Evolutionary conservation across 1,140 invertebrate genomes (phyloP).

Genomic region (Trachymyrmex cornetzi): DNA sequence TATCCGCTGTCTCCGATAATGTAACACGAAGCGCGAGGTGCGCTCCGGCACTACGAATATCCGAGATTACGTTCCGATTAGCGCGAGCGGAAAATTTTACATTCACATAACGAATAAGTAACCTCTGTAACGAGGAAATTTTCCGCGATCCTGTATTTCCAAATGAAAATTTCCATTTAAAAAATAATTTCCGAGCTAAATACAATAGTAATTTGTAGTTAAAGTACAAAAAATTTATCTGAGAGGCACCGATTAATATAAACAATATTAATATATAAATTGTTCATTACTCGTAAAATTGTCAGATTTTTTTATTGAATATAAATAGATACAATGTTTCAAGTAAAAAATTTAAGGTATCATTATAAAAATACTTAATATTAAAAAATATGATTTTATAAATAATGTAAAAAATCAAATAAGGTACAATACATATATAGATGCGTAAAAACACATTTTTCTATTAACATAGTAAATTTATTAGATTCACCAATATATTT

Average conservation of each 20-base stretch:
- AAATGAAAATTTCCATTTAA: background rate
- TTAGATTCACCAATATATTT: background rate
- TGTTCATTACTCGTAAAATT: background rate
- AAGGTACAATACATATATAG: background rate
- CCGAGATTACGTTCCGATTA: slow-evolving; percentile 34
- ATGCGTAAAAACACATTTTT: background rate
- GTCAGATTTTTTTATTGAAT: background rate
- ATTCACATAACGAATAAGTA: background rate
- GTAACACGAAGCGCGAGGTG: slow-evolving; percentile 46
- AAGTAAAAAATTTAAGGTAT: background rate
- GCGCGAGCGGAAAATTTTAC: slow-evolving; percentile 25
- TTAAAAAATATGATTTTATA: background rate
- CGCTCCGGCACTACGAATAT: slow-evolving; percentile 29
- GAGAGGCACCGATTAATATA: background rate
- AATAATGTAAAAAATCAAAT: background rate
- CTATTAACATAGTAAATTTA: background rate
- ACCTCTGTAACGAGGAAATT: slow-evolving; percentile 15
- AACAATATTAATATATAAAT: background rate
- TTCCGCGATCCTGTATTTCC: background rate
- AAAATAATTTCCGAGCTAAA: background rate
- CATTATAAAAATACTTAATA: background rate
- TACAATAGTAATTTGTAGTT: background rate
- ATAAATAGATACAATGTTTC: background rate
- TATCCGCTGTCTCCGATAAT: slow-evolving; percentile 75
- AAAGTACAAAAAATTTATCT: background rate